Evolutionary conservation across 64 coral and sea anemone species (phyloP).

Genomic region (Montipora cactus): DNA sequence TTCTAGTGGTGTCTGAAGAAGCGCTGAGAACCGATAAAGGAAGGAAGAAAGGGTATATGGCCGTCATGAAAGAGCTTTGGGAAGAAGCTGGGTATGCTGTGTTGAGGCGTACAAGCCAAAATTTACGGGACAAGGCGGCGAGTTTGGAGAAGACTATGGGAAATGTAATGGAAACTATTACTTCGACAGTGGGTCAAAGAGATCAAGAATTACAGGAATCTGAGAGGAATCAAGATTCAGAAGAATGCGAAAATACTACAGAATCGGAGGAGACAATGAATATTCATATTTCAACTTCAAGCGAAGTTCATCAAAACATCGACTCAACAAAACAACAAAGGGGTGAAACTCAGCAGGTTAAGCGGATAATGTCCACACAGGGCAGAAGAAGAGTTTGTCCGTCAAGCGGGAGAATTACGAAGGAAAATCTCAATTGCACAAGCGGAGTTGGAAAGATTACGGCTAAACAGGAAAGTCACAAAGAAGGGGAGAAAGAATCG

Average conservation of each 20-base stretch:
- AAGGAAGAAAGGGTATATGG: background rate
- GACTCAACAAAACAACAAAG: too few relatives aligned
- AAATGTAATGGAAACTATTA: too few relatives aligned
- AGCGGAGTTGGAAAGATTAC: too few relatives aligned
- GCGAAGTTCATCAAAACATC: too few relatives aligned
- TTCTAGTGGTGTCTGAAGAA: background rate
- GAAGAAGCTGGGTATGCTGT: constrained; percentile 11
- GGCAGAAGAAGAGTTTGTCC: too few relatives aligned
- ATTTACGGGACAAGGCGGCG: constrained; percentile 1
- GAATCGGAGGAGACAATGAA: constrained; percentile 6
- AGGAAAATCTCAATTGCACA: too few relatives aligned
- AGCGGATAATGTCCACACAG: too few relatives aligned
- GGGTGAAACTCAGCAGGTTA: too few relatives aligned
- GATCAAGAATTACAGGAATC: constrained; percentile 1
- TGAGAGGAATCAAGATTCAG: too few relatives aligned
- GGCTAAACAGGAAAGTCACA: too few relatives aligned
- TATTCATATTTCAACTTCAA: constrained; percentile 4
- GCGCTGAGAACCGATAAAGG: background rate
- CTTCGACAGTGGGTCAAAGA: constrained; percentile 22
- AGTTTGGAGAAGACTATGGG: background rate
- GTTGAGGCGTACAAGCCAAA: constrained; percentile 4
- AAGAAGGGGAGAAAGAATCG: too few relatives aligned
- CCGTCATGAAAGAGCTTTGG: constrained; percentile 10
- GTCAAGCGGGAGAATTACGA: too few relatives aligned
- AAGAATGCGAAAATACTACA: background rate